Evolutionary conservation across 2,113 vertebrate genomes (phyloP), one percentile per base, ranked within the genome.

Genomic region (Okapia johnstoni): DNA sequence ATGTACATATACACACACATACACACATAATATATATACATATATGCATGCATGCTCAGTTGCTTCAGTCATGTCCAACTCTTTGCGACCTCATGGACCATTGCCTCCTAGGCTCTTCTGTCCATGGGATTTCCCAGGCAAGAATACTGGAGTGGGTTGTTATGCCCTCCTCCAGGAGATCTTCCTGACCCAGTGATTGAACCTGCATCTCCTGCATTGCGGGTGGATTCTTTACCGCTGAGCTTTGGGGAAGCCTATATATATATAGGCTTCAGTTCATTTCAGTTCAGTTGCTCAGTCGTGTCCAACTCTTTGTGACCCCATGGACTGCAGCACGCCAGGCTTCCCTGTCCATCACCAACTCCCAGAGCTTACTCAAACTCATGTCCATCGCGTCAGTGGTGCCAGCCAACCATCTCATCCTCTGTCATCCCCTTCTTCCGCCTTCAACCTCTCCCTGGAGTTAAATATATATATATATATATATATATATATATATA

Each of bases 341-440:
- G 17, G 8, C 33, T 9, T 21, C 63, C 8, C 16, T 36, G 4
- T 19, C 63, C 63, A 11, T 66, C 33, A 36, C 33, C 63, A 19
- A 11, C 16, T 36, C 4, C 63, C 17, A 33, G 8, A 66, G 63
- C 33, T 7, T 36, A 66, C 33, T 36, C 33, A 36, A 19, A 36
- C 63, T 19, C 17, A 36, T 11, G 4, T 36, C 17, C 33, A 21
- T 36, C 0, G 33, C 9, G 63, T 66, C 8, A 0, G 33, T 21
- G 63, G 21, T 36, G 33, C 33, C 63, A 66, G 36, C 33, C 63
- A 66, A 10, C 33, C 33, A 66, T 19, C 33, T 36, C 33, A 21
- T 36, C 63, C 63, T 66, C 33, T 36, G 33, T 66, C 2, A 0
- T 66, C 63, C 16, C 17, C 33, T 66, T n/a, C 61, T 19, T 7